A percentile compares a stretch with the other conserved stretches of the same genome.
Conservation (phyloP, 2,888 invertebrate species). For the Rhopalosiphum nymphaeae region DNA sequence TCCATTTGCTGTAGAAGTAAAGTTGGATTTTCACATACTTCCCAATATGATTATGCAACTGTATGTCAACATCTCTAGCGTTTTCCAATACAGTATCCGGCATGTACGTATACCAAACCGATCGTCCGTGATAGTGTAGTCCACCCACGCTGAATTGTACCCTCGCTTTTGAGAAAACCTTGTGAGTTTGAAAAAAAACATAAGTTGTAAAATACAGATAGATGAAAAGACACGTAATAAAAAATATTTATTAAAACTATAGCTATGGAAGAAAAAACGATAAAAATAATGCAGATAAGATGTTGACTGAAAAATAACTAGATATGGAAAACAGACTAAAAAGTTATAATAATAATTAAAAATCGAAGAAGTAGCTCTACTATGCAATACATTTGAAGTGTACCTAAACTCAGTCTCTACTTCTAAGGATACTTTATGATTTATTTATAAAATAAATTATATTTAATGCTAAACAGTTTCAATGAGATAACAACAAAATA, state of each 20-base stretch:
- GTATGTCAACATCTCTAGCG: slow-evolving; percentile 79
- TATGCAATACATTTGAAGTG: background rate
- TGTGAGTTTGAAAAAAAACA: background rate
- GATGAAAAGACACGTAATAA: background rate
- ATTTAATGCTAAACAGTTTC: too few species aligned
- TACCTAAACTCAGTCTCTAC: background rate
- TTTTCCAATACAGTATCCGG: slow-evolving; percentile 76
- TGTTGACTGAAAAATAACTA: background rate
- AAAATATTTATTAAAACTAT: background rate
- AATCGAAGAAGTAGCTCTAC: background rate
- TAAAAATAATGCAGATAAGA: background rate
- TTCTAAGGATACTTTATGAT: background rate
- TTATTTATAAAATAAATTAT: background rate
- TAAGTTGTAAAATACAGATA: background rate
- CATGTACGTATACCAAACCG: slow-evolving; percentile 75
- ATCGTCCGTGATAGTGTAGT: slow-evolving; percentile 73
- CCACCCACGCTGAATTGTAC: slow-evolving; percentile 78
- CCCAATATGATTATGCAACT: slow-evolving; percentile 75
- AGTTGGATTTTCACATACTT: slow-evolving; percentile 76
- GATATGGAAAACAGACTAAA: background rate
- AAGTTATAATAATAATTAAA: background rate
- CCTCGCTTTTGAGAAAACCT: slow-evolving; percentile 79
- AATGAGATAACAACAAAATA: too few species aligned
- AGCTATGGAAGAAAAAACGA: background rate
- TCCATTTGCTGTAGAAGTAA: slow-evolving; percentile 79